These are phyloP conservation scores for Trichogramma pretiosum DNA, from an alignment of 1,140 invertebrate species.

Conservation along the genomic window DNA sequence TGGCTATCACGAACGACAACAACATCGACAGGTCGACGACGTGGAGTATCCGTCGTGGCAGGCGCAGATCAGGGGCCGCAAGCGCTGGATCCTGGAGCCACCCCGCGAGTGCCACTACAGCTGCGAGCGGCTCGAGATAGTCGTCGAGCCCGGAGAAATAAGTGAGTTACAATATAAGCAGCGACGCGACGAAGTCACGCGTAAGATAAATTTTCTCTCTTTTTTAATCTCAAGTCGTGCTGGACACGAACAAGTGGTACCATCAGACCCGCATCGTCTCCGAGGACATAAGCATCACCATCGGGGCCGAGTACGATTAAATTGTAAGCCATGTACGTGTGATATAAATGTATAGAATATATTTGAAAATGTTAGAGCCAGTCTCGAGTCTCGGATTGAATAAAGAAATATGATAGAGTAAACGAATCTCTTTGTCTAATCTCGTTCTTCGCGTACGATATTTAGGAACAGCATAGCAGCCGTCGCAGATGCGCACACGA, in stretches of 20 bases:
- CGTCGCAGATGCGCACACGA: no score
- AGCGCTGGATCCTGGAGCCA: constrained; percentile 79
- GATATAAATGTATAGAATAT: no score
- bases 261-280: constrained; percentile 82
- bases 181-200: background rate
- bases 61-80: constrained; percentile 78
- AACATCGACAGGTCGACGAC: constrained; percentile 62
- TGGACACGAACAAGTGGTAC: constrained; percentile 93
- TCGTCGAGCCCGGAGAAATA: constrained; percentile 79
- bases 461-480: no score
- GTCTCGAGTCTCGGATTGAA: no score
- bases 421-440: no score
- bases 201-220: background rate
- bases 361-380: no score
- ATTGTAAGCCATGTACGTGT: background rate
- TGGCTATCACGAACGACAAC: background rate
- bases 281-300: constrained; percentile 84
- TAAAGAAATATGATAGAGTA: no score
- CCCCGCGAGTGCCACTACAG: constrained; percentile 78
- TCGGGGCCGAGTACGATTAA: constrained; percentile 90
- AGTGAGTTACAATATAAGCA: constrained; percentile 60
- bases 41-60: constrained; percentile 90
- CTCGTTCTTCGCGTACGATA: no score
- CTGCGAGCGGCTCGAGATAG: constrained; percentile 61
- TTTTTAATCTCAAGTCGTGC: constrained; percentile 55